Conservation (phyloP, 64 coral and sea anemone genomes). For the Catalaphyllia jardinei region DNA sequence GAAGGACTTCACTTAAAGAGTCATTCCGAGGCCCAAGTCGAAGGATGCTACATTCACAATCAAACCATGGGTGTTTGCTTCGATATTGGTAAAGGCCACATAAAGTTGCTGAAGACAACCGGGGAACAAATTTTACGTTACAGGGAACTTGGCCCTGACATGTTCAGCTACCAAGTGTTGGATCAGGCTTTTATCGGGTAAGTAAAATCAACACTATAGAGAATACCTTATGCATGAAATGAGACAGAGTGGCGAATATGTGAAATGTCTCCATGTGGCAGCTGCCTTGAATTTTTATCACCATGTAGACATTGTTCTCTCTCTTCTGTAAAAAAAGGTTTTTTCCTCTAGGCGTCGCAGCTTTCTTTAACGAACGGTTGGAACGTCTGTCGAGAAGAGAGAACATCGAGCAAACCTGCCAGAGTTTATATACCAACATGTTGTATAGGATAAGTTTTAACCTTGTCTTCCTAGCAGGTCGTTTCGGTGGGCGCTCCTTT, state of each 20-base stretch:
- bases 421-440: no score
- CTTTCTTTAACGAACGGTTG: neutral
- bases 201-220: neutral
- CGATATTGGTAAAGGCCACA: neutral
- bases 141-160: neutral
- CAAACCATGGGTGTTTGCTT: neutral
- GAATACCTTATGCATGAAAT: neutral
- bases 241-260: no score
- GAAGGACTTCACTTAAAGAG: neutral
- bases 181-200: slow-evolving; percentile 2
- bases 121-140: neutral
- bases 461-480: no score
- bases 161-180: slow-evolving; percentile 7
- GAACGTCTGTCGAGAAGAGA: no score
- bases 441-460: no score
- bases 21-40: neutral
- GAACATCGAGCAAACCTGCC: no score
- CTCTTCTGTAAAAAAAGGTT: no score
- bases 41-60: neutral
- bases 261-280: no score
- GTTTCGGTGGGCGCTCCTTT: no score
- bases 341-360: no score
- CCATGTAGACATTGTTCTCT: no score
- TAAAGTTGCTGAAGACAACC: slow-evolving; percentile 3
- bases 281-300: no score